phyloP scores from a whole-genome alignment of 1,140 invertebrate genomes.

The Brachionus calyciflorus region DNA sequence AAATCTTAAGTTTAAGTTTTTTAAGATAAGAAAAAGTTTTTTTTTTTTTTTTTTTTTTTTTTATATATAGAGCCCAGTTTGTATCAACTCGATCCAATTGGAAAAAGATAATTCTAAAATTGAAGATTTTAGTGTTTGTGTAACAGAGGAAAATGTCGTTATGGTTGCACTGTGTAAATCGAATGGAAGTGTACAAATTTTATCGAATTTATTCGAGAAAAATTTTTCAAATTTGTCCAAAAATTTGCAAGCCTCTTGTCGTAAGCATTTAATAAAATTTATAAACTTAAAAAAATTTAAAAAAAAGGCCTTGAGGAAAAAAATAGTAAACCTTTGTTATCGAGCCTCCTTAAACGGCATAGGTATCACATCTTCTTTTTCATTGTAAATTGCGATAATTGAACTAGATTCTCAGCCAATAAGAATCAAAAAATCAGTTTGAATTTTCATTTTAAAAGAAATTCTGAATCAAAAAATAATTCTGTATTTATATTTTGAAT shows the following conservation, averaged over 20 bases:
- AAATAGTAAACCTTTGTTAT: too few relatives aligned
- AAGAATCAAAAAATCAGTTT: too few relatives aligned
- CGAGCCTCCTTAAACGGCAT: too few relatives aligned
- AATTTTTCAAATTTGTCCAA: not conserved
- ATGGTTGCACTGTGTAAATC: not conserved
- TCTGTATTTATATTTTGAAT: too few relatives aligned
- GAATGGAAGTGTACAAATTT: not conserved
- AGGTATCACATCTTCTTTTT: too few relatives aligned
- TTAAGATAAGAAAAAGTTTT: not conserved
- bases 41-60: not conserved
- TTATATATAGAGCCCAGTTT: not conserved
- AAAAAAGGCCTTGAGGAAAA: too few relatives aligned
- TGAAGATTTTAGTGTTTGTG: not conserved
- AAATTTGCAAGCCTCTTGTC: not conserved
- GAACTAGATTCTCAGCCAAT: too few relatives aligned
- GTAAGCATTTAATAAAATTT: too few relatives aligned
- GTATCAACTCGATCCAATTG: not conserved
- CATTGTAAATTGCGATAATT: too few relatives aligned
- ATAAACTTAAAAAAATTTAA: too few relatives aligned
- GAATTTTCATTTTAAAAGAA: too few relatives aligned
- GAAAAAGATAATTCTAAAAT: constrained; percentile 5
- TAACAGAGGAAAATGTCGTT: not conserved
- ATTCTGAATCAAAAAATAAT: too few relatives aligned
- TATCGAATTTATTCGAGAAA: not conserved
- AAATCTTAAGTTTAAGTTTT: not conserved